These are phyloP conservation scores for Pollenia amentaria DNA, from an alignment of 2,888 invertebrate genomes.

Conservation along the genomic window DNA sequence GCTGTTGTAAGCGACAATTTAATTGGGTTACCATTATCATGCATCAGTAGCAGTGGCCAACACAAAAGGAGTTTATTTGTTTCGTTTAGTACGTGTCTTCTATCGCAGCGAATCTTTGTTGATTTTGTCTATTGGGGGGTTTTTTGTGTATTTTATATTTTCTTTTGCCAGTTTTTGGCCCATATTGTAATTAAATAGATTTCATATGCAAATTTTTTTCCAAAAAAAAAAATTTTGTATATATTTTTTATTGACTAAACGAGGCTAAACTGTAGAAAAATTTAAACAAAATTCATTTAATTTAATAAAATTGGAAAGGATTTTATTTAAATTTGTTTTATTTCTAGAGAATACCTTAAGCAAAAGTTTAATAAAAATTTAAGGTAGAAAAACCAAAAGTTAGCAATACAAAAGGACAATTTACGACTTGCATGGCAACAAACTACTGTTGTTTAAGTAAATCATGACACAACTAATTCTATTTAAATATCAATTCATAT, in stretches of 20 bases:
- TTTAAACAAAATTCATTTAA: neutral
- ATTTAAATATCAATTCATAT: too few relatives aligned
- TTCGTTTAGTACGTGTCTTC: constrained; percentile 4
- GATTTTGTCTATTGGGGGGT: constrained; percentile 16
- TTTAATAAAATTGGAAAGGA: too few relatives aligned
- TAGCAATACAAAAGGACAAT: too few relatives aligned
- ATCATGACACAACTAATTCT: too few relatives aligned
- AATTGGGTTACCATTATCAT: constrained; percentile 67
- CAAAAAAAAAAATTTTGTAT: neutral
- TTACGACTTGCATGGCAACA: too few relatives aligned
- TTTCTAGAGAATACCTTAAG: too few relatives aligned
- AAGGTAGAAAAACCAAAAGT: too few relatives aligned
- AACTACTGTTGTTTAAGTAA: too few relatives aligned
- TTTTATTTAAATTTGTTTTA: too few relatives aligned
- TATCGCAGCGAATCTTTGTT: constrained; percentile 13
- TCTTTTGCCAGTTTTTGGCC: constrained; percentile 17
- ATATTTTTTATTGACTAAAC: neutral
- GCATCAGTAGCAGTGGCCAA: constrained; percentile 51
- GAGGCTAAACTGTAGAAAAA: constrained; percentile 14
- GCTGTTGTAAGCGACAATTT: constrained; percentile 44
- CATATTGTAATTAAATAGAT: constrained; percentile 40
- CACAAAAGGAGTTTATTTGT: constrained; percentile 4
- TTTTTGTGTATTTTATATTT: neutral
- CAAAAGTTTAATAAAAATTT: too few relatives aligned
- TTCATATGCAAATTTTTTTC: constrained; percentile 34